Evolutionary conservation across 2,888 invertebrate genomes (phyloP), one percentile per base, ranked within the genome.

Genomic region (Caenorhabditis japonica): DNA sequence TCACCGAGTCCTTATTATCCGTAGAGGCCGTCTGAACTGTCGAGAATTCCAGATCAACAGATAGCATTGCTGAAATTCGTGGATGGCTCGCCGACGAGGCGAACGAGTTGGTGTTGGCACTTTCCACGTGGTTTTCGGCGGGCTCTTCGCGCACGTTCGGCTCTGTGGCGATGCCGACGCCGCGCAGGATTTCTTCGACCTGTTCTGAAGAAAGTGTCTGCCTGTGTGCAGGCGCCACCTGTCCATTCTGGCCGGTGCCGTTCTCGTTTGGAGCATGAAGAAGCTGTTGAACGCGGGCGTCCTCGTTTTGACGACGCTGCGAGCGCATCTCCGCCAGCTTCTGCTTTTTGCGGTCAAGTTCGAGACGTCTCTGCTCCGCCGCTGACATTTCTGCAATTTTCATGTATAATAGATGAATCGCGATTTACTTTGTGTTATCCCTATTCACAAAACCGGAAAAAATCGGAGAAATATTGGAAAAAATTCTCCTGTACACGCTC

Each of bases 311-410:
- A 21, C 55, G 59, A 13, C 76, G 74, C 2, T 68, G 62, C 19
- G 76, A 76, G 12, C 68, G 60, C 33, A 75, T 17, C 55, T 77
- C 79, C 19, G 84, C 84, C 56, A 84, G 39, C 39, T 59, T 64
- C 60, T 80, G 79, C 75, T 81, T 80, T 56, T 83, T 83, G 2
- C 78, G 72, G 56, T 83, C 81, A 69, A 83, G 53, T 53, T 83
- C 81, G 46, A 59, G 59, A 25, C 55, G 53, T 56, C 66, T 59
- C 49, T 52, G 49, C 23, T 73, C 72, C 21, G 51, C 51, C 43
- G 55, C 12, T 59, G 21, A 27, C 38, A 19, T 10, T 64, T 56
- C 43, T 49, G 51, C 47, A n/a, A 23, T 12, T 12, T 56, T 8
- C 4, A 56, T 15, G n/a, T 15, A 12, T 4, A 2, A 38, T 13